A percentile compares a stretch with the other conserved stretches of the same genome.
phyloP scores from a whole-genome alignment of 2,888 invertebrate species.

The Stenurella melanura region DNA sequence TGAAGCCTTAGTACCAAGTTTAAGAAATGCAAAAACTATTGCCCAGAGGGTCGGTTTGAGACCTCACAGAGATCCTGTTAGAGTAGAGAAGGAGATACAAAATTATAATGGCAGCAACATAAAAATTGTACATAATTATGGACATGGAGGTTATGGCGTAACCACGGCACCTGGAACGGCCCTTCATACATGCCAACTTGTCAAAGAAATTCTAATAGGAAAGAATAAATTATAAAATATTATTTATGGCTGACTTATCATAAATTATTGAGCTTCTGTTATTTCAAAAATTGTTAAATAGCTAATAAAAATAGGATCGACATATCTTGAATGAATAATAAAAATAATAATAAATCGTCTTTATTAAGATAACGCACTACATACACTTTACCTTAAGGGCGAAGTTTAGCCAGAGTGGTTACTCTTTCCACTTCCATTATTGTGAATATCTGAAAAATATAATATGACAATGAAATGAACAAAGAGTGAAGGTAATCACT shows the following conservation, averaged over 20 bases:
- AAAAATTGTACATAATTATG: conserved; percentile 93
- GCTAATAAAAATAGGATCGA: no score
- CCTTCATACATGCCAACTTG: conserved; percentile 82
- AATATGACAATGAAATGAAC: no score
- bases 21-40: conserved; percentile 79
- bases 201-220: conserved; percentile 75
- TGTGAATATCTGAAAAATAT: no score
- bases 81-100: conserved; percentile 81
- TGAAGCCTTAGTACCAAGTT: conserved; percentile 82
- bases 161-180: conserved; percentile 93
- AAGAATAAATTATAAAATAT: conserved; percentile 68
- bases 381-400: no score
- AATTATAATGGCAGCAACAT: conserved; percentile 71
- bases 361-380: no score
- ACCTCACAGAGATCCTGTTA: conserved; percentile 84
- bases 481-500: no score
- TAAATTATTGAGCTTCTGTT: not conserved
- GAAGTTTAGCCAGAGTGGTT: no score
- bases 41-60: conserved; percentile 86
- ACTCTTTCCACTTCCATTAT: no score
- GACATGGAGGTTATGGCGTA: conserved; percentile 96
- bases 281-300: no score
- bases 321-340: no score
- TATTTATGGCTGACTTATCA: no score
- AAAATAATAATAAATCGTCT: no score